A percentile compares a stretch with the other conserved stretches of the same genome.
phyloP scores from a whole-genome alignment of 2,113 vertebrate species.

The Perca flavescens region DNA sequence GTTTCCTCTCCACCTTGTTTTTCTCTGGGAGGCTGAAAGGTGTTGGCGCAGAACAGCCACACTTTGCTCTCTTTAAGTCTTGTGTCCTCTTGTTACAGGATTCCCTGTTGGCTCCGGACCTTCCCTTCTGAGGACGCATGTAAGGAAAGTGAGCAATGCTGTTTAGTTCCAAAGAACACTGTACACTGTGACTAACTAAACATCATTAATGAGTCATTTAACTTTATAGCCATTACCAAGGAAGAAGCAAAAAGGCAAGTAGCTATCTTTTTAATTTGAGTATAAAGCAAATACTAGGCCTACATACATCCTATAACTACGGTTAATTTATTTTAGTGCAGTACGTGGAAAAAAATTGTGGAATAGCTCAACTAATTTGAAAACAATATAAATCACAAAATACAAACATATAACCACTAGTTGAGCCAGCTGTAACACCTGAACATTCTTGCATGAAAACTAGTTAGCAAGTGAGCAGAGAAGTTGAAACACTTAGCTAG shows the following conservation, averaged over 20 bases:
- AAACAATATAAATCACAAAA: neutral
- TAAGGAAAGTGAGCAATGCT: constrained; percentile 69
- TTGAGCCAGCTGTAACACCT: neutral
- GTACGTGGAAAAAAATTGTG: neutral
- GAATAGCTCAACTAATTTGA: neutral
- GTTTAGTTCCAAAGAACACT: constrained; percentile 8
- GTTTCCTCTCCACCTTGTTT: constrained; percentile 75
- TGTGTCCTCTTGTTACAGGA: constrained; percentile 17
- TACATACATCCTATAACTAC: neutral
- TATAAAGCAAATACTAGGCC: neutral
- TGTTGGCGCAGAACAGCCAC: constrained; percentile 45
- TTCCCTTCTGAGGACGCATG: constrained; percentile 38
- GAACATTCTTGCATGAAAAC: neutral
- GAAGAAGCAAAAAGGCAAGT: neutral
- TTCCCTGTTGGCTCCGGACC: constrained; percentile 34
- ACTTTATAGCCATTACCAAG: neutral
- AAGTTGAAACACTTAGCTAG: neutral
- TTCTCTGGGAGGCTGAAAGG: constrained; percentile 68
- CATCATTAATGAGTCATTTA: constrained; percentile 35
- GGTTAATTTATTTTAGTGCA: neutral
- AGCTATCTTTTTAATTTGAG: neutral
- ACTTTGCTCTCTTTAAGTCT: constrained; percentile 32
- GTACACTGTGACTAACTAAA: constrained; percentile 47
- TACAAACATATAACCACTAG: neutral
- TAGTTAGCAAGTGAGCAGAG: neutral